Base-by-base conservation (phyloP, 2,888 invertebrate genomes). In the Exephanes ischioxanthus region DNA sequence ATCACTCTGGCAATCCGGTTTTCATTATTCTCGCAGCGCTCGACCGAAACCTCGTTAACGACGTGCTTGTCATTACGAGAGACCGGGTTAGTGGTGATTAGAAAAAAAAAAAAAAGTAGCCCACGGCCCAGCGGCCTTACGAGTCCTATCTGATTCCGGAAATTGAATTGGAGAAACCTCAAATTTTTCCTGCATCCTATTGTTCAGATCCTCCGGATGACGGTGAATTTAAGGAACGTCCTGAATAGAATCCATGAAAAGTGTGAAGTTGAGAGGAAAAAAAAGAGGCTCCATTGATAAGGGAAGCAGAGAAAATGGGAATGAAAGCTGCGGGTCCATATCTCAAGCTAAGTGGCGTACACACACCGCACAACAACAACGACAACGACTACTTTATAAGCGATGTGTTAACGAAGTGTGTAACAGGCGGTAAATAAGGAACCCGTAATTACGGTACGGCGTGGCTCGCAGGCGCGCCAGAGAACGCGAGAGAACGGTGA, bases 341-440 rank as follows among this genome's bases (percentile, higher is more conserved):
- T 71, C 41, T 26, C 63, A 55, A n/a, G 53, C 67, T 37, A 48
- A 80, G 67, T 68, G 66, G 51, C 72, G 75, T 63, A 63, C 63
- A 68, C 55, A 30, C 73, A 73, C 63, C 53, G 71, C 70, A 79
- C 82, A 80, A 86, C 80, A 80, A 85, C 82, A 85, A 75, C 72
- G 53, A 48, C 45, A 73, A 73, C 75, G 55, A 79, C 89, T 90
- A 88, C 91, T 92, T 92, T 91, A 92, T 92, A 92, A 93, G 91
- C 90, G 92, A 93, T 92, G 92, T 91, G 93, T 91, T 93, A 93
- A 93, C 93, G 92, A 93, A 93, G 93, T 93, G 93, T 93, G 93
- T 93, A 93, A 93, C 93, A 93, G 92, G 92, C 93, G 92, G 91
- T 93, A 93, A 93, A 93, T 93, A 93, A 93, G 92, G 93, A 93